A percentile compares a stretch with the other conserved stretches of the same genome.
Conservation (phyloP, 2,113 vertebrate species). For the Amblyornis subalaris region DNA sequence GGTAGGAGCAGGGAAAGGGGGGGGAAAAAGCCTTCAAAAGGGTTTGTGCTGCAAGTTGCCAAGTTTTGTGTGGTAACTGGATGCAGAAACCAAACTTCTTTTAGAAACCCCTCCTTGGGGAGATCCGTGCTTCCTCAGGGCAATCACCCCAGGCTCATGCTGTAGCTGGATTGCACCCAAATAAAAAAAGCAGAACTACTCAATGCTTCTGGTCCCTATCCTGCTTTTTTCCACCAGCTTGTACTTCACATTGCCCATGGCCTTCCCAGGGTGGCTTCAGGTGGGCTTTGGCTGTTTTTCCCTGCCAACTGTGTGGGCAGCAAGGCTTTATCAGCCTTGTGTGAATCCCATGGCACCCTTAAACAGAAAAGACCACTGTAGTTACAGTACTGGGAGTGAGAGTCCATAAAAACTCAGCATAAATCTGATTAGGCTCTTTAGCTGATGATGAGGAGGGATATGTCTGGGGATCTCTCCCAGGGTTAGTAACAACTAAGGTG, state of each 20-base stretch:
- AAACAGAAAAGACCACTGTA: not conserved
- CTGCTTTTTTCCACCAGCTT: not conserved
- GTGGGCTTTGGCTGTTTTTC: not conserved
- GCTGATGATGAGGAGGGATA: not conserved
- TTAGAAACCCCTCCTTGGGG: not conserved
- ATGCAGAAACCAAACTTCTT: not conserved
- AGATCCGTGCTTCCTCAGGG: not conserved
- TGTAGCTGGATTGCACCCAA: not conserved
- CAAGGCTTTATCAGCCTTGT: not conserved
- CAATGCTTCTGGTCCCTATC: not conserved
- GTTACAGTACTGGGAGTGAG: not conserved
- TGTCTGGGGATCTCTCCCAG: not conserved
- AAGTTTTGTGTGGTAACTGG: not conserved
- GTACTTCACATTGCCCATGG: not conserved
- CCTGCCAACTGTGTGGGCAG: not conserved
- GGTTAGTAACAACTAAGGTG: not conserved
- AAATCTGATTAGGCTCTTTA: not conserved
- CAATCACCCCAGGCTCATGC: not conserved
- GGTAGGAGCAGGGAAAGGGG: not conserved
- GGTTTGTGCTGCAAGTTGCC: not conserved
- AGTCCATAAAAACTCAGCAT: accelerated
- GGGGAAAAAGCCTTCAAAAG: not conserved
- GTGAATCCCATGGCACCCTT: not conserved
- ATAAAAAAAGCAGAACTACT: not conserved
- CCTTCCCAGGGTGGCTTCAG: not conserved